Conservation (phyloP, 2,797 vertebrate species). For the Iguana delicatissima region DNA sequence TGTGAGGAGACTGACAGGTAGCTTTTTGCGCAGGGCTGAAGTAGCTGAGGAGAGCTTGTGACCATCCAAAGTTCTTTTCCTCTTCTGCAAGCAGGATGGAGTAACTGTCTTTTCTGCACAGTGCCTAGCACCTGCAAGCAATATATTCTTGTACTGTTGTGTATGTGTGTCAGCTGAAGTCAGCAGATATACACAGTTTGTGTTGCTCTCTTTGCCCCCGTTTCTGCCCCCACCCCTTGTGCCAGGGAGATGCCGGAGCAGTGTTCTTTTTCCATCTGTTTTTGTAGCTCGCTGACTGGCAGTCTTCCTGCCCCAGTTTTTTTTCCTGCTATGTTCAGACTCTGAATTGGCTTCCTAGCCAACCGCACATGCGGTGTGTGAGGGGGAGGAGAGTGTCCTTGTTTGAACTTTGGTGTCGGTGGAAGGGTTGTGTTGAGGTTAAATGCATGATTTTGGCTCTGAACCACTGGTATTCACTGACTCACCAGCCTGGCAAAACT, state of each 20-base stretch:
- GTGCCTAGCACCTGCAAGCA: background rate
- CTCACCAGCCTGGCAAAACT: slow-evolving; percentile 26
- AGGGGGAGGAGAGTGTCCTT: background rate
- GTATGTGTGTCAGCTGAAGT: background rate
- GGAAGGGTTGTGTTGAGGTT: slow-evolving; percentile 29
- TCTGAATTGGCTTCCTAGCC: background rate
- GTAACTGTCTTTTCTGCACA: background rate
- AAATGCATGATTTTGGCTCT: background rate
- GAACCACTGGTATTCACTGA: background rate
- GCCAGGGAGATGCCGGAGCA: background rate
- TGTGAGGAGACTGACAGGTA: background rate
- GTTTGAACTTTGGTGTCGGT: slow-evolving; percentile 26
- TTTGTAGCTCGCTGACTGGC: background rate
- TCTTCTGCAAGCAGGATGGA: background rate
- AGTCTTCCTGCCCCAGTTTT: background rate
- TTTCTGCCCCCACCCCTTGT: background rate
- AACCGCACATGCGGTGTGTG: background rate
- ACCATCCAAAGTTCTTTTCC: background rate
- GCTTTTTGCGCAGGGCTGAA: background rate
- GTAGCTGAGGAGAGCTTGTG: background rate
- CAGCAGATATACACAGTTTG: background rate
- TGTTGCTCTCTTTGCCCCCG: background rate
- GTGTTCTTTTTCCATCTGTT: background rate
- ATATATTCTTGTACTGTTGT: background rate
- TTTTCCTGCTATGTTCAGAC: background rate